Evolutionary conservation across 1,140 invertebrate genomes (phyloP).

Genomic region (Lethrus apterus): DNA sequence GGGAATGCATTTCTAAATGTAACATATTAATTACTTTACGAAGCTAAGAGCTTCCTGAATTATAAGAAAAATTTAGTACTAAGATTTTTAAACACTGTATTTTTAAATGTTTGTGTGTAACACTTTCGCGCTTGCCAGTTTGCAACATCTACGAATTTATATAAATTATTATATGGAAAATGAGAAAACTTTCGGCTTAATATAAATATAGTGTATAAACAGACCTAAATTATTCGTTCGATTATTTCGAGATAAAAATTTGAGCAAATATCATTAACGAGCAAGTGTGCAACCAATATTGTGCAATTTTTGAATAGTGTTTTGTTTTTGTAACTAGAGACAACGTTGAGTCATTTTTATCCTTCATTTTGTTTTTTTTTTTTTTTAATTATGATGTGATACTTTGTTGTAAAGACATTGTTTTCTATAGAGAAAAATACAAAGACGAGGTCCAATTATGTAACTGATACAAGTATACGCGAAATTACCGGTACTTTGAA

Average conservation of each 20-base stretch:
- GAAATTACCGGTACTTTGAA: no score
- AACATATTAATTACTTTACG: slow-evolving; percentile 26
- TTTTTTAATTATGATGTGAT: slow-evolving; percentile 32
- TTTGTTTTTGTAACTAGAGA: slow-evolving; percentile 8
- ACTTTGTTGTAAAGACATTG: slow-evolving; percentile 33
- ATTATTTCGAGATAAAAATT: no score
- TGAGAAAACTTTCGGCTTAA: background rate
- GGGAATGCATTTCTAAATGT: slow-evolving; percentile 30
- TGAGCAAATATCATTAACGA: no score
- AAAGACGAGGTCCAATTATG: no score
- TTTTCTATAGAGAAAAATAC: no score
- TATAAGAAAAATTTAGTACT: slow-evolving; percentile 18
- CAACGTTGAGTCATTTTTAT: no score
- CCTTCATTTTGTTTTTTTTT: no score
- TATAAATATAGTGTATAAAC: slow-evolving; percentile 10
- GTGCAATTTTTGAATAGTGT: slow-evolving; percentile 10
- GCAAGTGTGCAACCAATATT: slow-evolving; percentile 29
- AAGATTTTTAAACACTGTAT: slow-evolving; percentile 37
- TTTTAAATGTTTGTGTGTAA: slow-evolving; percentile 42
- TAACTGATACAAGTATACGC: no score
- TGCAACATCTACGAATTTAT: slow-evolving; percentile 15
- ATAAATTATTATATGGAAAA: background rate
- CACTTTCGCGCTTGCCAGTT: slow-evolving; percentile 36
- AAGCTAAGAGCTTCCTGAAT: slow-evolving; percentile 30
- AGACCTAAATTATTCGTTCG: slow-evolving; percentile 11